Conservation (phyloP, 53 echinoderm and acorn worm species). For the Astropecten irregularis region DNA sequence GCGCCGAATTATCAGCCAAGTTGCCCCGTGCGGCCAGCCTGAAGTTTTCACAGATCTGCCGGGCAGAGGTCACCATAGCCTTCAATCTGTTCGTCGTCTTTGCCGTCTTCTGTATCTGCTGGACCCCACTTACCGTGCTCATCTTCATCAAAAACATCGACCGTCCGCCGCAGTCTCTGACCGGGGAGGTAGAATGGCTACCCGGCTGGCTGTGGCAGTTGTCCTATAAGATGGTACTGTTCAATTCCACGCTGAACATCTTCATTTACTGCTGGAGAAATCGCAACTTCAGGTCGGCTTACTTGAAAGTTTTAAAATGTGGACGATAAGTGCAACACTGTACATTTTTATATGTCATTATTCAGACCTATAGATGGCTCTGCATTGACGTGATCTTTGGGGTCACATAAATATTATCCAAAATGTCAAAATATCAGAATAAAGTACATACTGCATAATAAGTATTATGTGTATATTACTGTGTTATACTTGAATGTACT, state of each 20-base stretch:
- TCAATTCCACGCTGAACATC: slow-evolving; percentile 31
- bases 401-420: too few species aligned
- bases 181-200: background rate
- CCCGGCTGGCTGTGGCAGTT: slow-evolving; percentile 10
- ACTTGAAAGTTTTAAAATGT: background rate
- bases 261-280: slow-evolving; percentile 41
- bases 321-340: too few species aligned
- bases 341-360: too few species aligned
- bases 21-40: too few species aligned
- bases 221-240: slow-evolving; percentile 21
- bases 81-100: slow-evolving; percentile 42
- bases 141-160: background rate
- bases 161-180: background rate
- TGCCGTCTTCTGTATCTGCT: slow-evolving; percentile 41
- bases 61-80: background rate
- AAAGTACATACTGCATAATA: too few species aligned
- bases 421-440: too few species aligned
- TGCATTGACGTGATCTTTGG: too few species aligned
- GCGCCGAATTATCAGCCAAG: background rate
- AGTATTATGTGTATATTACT: too few species aligned
- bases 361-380: too few species aligned
- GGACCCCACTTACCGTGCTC: slow-evolving; percentile 2
- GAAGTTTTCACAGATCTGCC: background rate
- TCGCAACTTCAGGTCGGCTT: slow-evolving; percentile 29
- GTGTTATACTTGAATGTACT: too few species aligned